These are phyloP conservation scores for Leptopilina drosophilae DNA, from an alignment of 2,888 invertebrate species.

Conservation along the genomic window DNA sequence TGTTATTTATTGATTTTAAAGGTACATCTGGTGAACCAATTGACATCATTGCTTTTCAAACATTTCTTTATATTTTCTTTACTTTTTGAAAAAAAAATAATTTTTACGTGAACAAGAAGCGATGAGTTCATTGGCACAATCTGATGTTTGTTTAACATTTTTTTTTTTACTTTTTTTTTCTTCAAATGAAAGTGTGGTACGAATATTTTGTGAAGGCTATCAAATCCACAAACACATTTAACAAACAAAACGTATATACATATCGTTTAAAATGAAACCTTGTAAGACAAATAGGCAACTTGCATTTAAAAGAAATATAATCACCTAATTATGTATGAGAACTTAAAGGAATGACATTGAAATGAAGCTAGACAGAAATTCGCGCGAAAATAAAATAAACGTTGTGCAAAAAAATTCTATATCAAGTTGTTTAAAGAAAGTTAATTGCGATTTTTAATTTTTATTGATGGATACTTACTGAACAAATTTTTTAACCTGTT, in stretches of 20 bases:
- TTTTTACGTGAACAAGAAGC: neutral
- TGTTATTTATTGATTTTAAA: too few species aligned
- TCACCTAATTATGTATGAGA: neutral
- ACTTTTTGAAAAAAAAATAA: neutral
- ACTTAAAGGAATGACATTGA: neutral
- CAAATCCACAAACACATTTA: neutral
- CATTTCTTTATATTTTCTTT: too few species aligned
- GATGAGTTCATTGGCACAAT: constrained; percentile 1
- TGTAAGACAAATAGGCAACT: neutral
- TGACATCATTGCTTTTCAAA: neutral
- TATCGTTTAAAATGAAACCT: neutral
- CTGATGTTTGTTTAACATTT: neutral
- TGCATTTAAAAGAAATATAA: neutral
- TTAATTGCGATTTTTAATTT: too few species aligned
- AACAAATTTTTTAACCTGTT: too few species aligned
- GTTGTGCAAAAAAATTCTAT: neutral
- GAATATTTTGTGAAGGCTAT: neutral
- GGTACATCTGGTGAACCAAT: neutral
- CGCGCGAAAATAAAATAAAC: neutral
- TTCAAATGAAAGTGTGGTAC: neutral
- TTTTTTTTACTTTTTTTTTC: neutral
- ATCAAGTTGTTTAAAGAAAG: neutral
- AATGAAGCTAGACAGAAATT: constrained; percentile 6
- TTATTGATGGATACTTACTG: too few species aligned
- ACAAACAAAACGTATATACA: neutral